Evolutionary conservation across 2,113 vertebrate species (phyloP).

Genomic region (Variabilichromis moorii): DNA sequence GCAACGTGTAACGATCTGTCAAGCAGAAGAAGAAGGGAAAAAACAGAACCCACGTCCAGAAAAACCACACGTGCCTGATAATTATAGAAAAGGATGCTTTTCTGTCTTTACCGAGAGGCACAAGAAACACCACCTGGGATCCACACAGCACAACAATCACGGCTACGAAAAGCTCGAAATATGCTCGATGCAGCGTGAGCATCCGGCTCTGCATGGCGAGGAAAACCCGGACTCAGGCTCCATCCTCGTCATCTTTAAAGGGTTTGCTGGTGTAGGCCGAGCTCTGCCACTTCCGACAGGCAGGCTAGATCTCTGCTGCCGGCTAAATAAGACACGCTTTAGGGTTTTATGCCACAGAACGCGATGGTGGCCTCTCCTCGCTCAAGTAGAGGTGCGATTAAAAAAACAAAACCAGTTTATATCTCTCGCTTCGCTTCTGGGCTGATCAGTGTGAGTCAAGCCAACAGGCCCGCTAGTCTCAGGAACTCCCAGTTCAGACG

Average conservation of each 20-base stretch:
- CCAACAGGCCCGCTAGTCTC: constrained; percentile 39
- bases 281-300: constrained; percentile 30
- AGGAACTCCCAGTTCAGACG: background rate
- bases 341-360: accelerated
- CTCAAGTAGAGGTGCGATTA: background rate
- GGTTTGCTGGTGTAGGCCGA: constrained; percentile 39
- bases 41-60: background rate
- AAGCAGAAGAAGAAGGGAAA: background rate
- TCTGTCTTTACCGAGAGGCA: background rate
- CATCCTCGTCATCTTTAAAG: constrained; percentile 29
- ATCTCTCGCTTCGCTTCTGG: background rate
- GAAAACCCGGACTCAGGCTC: background rate
- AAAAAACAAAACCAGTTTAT: background rate
- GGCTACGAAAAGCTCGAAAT: background rate
- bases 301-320: background rate
- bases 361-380: no score
- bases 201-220: background rate
- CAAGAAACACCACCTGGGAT: background rate
- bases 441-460: background rate
- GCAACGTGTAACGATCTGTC: background rate
- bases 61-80: background rate
- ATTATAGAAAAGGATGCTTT: background rate
- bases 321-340: background rate
- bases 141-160: background rate
- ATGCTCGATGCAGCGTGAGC: background rate